Conservation (phyloP, 2,797 vertebrate genomes). For the Zenarchopterus dispar region DNA sequence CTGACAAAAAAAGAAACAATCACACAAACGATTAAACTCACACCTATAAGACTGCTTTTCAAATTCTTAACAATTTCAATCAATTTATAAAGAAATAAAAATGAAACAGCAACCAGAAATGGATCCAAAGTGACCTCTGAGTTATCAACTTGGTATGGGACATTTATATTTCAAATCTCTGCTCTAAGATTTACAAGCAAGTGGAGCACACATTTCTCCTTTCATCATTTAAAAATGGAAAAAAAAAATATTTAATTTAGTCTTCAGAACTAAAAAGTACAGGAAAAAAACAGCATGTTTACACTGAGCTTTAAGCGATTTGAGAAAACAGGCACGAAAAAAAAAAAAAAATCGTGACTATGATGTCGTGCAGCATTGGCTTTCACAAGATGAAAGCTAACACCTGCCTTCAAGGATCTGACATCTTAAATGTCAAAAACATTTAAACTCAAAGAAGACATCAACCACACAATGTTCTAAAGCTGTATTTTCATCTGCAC, state of each 20-base stretch:
- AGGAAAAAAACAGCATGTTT: slow-evolving; percentile 3
- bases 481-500: slow-evolving; percentile 4
- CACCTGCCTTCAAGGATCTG: slow-evolving; percentile 40
- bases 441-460: slow-evolving; percentile 36
- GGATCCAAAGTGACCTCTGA: neutral
- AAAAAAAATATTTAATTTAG: neutral
- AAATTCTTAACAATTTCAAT: neutral
- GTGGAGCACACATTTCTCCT: neutral
- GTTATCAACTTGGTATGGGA: neutral
- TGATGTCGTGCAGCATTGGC: neutral
- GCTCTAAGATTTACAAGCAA: no score
- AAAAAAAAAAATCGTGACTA: neutral
- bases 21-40: neutral
- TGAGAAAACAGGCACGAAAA: slow-evolving; percentile 1
- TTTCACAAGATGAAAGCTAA: slow-evolving; percentile 13
- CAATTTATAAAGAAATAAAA: neutral
- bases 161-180: neutral
- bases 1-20: slow-evolving; percentile 67
- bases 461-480: slow-evolving; percentile 18
- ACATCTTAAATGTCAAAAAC: slow-evolving; percentile 56
- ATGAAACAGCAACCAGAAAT: neutral
- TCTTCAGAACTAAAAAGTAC: neutral
- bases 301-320: neutral
- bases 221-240: neutral
- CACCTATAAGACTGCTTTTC: neutral